Evolutionary conservation across 2,797 vertebrate genomes (phyloP).

Genomic region (Cyclura pinguis): DNA sequence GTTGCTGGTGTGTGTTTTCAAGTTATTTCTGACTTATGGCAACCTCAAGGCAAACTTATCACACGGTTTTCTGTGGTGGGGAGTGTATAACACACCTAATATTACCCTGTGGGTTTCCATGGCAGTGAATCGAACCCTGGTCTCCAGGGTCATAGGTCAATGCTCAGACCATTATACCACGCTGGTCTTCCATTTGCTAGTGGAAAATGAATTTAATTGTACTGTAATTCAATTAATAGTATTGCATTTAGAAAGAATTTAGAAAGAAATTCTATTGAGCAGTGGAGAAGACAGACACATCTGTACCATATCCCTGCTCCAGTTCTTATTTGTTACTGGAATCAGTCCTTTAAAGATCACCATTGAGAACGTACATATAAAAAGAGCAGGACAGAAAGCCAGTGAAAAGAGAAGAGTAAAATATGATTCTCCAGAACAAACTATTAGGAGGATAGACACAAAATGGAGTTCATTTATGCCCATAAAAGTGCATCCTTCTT

Average conservation of each 20-base stretch:
- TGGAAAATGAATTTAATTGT: conserved; percentile 35
- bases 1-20: too few species aligned
- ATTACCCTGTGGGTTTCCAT: too few species aligned
- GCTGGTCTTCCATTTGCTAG: background rate
- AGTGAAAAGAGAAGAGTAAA: conserved; percentile 42
- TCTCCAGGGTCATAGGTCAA: too few species aligned
- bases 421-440: conserved; percentile 6
- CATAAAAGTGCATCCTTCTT: conserved; percentile 11
- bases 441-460: background rate
- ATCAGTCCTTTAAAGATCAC: conserved; percentile 58
- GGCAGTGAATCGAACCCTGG: too few species aligned
- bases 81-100: too few species aligned
- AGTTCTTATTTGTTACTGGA: conserved; percentile 53
- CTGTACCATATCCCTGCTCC: conserved; percentile 28
- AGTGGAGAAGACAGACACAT: conserved; percentile 14
- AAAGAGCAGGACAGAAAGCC: conserved; percentile 13
- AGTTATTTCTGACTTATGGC: too few species aligned
- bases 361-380: conserved; percentile 49
- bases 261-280: conserved; percentile 31
- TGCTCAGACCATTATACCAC: too few species aligned
- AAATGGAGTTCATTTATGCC: conserved; percentile 25
- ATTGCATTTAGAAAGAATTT: conserved; percentile 40
- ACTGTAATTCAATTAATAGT: conserved; percentile 34
- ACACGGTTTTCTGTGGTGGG: too few species aligned
- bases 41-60: too few species aligned